Percentiles rank a stretch among this genome's conserved stretches.
phyloP scores from a whole-genome alignment of 1,140 invertebrate species.

The Pararge aegeria region DNA sequence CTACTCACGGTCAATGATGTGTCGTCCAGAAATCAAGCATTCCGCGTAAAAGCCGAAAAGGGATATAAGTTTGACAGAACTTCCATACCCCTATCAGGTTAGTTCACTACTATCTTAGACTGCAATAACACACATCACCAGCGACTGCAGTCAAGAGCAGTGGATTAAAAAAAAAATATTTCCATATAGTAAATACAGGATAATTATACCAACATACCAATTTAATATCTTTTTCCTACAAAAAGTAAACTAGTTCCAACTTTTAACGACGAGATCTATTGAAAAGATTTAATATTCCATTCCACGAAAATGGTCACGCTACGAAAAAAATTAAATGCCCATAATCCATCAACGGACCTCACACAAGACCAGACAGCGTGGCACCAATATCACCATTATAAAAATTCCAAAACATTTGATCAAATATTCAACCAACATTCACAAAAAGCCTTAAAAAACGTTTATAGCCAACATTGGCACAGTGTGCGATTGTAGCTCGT shows the following conservation, averaged over 20 bases:
- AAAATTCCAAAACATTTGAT: constrained; percentile 22
- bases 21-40: too few species aligned
- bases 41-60: too few species aligned
- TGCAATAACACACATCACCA: too few species aligned
- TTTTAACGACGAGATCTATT: neutral
- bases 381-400: constrained; percentile 31
- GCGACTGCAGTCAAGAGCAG: too few species aligned
- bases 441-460: neutral
- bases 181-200: too few species aligned
- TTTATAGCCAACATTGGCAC: constrained; percentile 14
- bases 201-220: too few species aligned
- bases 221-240: too few species aligned
- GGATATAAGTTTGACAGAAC: too few species aligned
- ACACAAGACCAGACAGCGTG: constrained; percentile 46
- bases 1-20: too few species aligned
- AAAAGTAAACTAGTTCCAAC: neutral
- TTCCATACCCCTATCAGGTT: too few species aligned
- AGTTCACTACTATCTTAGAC: too few species aligned
- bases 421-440: constrained; percentile 10
- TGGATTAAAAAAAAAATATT: too few species aligned
- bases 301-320: neutral
- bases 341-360: constrained; percentile 36
- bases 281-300: neutral
- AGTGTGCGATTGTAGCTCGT: constrained; percentile 24
- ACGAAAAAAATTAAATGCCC: constrained; percentile 18